Base-by-base conservation (phyloP, 2,113 vertebrate species). In the Tenebrosternarchus preto region DNA sequence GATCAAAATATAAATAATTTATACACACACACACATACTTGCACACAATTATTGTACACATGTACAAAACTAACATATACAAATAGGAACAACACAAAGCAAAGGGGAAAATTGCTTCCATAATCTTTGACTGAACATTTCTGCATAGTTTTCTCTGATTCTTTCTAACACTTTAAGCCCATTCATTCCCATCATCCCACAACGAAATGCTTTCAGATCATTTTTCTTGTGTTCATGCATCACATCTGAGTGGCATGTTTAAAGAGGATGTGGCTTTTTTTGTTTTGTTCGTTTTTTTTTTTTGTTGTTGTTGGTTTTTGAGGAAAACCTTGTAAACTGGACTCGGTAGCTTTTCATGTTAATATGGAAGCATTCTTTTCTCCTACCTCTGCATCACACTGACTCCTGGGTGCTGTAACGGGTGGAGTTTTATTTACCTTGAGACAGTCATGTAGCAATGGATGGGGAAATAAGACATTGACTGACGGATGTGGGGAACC, bases 41-140 rank as follows among this genome's bases (percentile, higher is more conserved):
- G 80, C 87, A 78, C 90, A 91, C 89, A 92, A 84, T 81, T 90
- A 86, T 89, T 85, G 86, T 89, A 93, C 89, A 92, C 87, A 87
- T 90, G 88, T 91, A 92, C 89, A 89, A 91, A 88, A 89, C 85
- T 88, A 82, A 88, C 88, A 86, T 85, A 85, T 82, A 90, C 88
- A 86, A 80, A 87, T 89, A 71, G 87, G 85, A 88, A 67, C 86
- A 85, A 9, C 78, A 81, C 29, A 84, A 81, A 3, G 43, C 84
- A 25, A 67, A 87, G 89, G 71, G 78, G 55, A 79, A 87, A 89
- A 83, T 16, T 9, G 85, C 88, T 92, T 92, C 86, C 90, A 83
- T 85, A 72, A 81, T 64, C 57, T 79, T 73, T 43, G 20, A 72
- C 43, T 77, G 16, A 76, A 78, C 76, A 81, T 53, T 68, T 78